Base-by-base conservation (phyloP, 2,113 vertebrate genomes). In the Glaucomys volans region DNA sequence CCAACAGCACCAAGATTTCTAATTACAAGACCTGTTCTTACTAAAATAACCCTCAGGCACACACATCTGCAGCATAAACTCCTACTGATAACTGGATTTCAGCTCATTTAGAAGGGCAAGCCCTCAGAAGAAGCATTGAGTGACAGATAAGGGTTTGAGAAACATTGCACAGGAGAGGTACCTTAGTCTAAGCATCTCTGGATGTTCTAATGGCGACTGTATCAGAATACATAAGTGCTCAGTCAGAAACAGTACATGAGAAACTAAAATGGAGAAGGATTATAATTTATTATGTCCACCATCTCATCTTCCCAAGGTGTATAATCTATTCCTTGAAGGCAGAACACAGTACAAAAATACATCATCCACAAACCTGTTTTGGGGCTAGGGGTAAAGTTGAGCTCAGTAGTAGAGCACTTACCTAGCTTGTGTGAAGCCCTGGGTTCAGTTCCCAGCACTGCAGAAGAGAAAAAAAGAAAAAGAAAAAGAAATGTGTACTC, bases 11-110 rank as follows among this genome's bases (percentile, higher is more conserved):
- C 30, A 72, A 74, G 28, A 84, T 67, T 91, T 91, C 82, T 93
- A 94, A 97, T 93, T 64, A 50, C 13, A 87, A 95, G 75, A 82
- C 22, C 69, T 88, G 52, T 66, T 96, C 44, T 92, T 92, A 82
- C 26, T 87, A 94, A 91, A 96, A 96, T 67, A 91, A 81, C 64
- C 81, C 93, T 95, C 82, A 64, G 59, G 79, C 40, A 79, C 59
- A 57, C 37, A 87, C 42, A 62, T 84, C 64, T 54, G 42, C 64
- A 71, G 9, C 8, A 4, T 64, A 87, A 71, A 80, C 67, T 24
- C 69, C 30, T n/a, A 69, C 30, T n/a, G 85, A 57, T 62, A 88
- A 93, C 84, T 52, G 5, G 35, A 86, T 20, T 93, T 91, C 4
- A 35, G 54, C 37, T 93, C 14, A 59, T 94, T 97, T 85, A 32